Percentiles rank a stretch among this genome's conserved stretches.
Evolutionary conservation across 2,888 invertebrate species (phyloP).

Genomic region (Elegia similella): DNA sequence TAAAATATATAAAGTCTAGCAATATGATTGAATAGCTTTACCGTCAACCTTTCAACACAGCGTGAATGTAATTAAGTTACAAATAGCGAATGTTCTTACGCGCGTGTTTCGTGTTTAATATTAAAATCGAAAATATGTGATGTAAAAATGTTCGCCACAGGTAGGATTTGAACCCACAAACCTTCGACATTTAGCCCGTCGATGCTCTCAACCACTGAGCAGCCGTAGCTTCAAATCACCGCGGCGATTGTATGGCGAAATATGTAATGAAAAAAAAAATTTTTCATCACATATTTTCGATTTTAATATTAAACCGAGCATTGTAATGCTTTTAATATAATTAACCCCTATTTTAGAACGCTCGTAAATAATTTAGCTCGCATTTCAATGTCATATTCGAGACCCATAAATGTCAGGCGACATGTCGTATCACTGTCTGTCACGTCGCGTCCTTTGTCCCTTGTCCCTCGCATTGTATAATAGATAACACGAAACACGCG

Average conservation of each 20-base stretch:
- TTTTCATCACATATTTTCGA: too few relatives aligned
- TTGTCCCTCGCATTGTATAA: background rate
- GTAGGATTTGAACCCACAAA: too few relatives aligned
- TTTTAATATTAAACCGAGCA: too few relatives aligned
- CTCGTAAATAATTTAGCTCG: background rate
- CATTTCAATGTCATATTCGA: background rate
- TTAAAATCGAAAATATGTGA: too few relatives aligned
- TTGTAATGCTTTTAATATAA: background rate
- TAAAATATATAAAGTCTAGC: too few relatives aligned
- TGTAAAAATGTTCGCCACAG: too few relatives aligned
- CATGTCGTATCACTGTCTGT: background rate
- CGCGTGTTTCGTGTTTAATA: background rate
- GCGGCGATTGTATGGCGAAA: too few relatives aligned
- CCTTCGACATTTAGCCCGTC: too few relatives aligned
- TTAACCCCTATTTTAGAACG: background rate
- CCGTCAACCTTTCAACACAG: background rate
- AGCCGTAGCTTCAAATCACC: too few relatives aligned
- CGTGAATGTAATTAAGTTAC: background rate
- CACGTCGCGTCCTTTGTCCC: constrained; percentile 7
- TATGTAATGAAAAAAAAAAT: too few relatives aligned
- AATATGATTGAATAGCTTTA: too few relatives aligned
- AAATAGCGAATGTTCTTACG: background rate
- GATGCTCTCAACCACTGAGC: too few relatives aligned
- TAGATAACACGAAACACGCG: constrained; percentile 3
- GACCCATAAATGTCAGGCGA: background rate